A percentile compares a stretch with the other conserved stretches of the same genome.
These are phyloP conservation scores for Achlya flavicornis DNA, from an alignment of 2,888 invertebrate genomes.

Conservation along the genomic window DNA sequence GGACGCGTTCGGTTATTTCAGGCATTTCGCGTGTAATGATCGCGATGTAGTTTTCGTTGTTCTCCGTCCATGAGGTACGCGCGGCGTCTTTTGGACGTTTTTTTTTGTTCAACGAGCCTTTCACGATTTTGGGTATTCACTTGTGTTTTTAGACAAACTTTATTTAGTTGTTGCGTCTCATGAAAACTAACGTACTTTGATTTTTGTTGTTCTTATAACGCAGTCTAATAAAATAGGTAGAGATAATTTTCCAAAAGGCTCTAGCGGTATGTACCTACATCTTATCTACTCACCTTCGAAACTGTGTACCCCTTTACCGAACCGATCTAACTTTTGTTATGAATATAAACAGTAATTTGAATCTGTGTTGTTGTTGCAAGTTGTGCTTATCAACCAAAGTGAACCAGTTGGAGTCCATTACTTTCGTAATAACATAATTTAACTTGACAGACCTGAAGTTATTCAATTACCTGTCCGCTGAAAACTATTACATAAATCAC, in stretches of 20 bases:
- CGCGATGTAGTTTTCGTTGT: conserved; percentile 42
- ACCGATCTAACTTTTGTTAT: conserved; percentile 7
- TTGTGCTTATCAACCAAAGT: not conserved
- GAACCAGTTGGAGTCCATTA: not conserved
- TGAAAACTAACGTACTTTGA: not conserved
- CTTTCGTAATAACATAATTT: conserved; percentile 7
- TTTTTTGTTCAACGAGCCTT: not conserved
- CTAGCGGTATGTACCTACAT: not conserved
- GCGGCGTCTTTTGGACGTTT: not conserved
- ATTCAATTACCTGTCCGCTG: not conserved
- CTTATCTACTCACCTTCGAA: not conserved
- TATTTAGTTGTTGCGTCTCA: not conserved
- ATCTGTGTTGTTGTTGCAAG: not conserved
- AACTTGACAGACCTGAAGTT: not conserved
- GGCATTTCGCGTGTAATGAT: conserved; percentile 59
- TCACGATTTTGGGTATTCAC: not conserved
- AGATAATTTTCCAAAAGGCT: too few relatives aligned
- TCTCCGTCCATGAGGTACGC: conserved; percentile 4
- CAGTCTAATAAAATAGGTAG: too few relatives aligned
- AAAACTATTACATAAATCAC: conserved; percentile 1
- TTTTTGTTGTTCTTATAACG: not conserved
- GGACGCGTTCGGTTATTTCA: conserved; percentile 71
- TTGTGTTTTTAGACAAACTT: not conserved
- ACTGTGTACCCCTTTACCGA: not conserved
- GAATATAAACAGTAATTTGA: conserved; percentile 8